Percentiles rank a stretch among this genome's conserved stretches.
These are phyloP conservation scores for Vanessa cardui DNA, from an alignment of 2,888 invertebrate species.

Conservation along the genomic window DNA sequence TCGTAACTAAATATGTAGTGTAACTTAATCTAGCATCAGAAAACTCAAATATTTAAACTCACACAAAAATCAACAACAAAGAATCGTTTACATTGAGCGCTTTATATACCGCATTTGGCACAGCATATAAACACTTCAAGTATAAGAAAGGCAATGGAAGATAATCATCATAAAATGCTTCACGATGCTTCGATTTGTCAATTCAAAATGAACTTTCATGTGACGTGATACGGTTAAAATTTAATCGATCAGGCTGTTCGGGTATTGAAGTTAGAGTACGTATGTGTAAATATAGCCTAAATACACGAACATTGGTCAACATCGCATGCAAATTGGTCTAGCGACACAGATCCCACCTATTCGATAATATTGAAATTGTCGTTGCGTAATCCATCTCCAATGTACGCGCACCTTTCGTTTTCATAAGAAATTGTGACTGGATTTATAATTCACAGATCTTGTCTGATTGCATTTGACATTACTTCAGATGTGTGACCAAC, in stretches of 20 bases:
- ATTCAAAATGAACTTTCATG: constrained; percentile 11
- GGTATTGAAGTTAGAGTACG: constrained; percentile 15
- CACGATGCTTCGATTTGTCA: not conserved
- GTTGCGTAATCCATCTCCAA: constrained; percentile 58
- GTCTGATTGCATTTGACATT: constrained; percentile 5
- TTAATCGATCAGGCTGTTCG: not conserved
- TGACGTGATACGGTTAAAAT: constrained; percentile 13
- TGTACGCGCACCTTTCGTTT: constrained; percentile 28
- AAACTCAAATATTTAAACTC: constrained; percentile 7
- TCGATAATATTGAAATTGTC: constrained; percentile 68
- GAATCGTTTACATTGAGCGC: constrained; percentile 7
- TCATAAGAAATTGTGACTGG: constrained; percentile 17
- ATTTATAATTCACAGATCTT: constrained; percentile 19
- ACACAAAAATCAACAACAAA: not conserved
- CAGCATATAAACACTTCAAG: constrained; percentile 26
- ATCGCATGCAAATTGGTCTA: constrained; percentile 58
- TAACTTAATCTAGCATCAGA: not conserved
- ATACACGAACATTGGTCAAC: constrained; percentile 61
- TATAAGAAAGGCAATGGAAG: constrained; percentile 23
- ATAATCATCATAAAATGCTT: constrained; percentile 4
- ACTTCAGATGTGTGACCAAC: no score
- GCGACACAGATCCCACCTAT: constrained; percentile 67
- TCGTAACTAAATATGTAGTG: not conserved
- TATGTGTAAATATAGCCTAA: constrained; percentile 53
- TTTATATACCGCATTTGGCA: not conserved